phyloP scores from a whole-genome alignment of 2,113 vertebrate genomes.

The Vireo altiloquus region DNA sequence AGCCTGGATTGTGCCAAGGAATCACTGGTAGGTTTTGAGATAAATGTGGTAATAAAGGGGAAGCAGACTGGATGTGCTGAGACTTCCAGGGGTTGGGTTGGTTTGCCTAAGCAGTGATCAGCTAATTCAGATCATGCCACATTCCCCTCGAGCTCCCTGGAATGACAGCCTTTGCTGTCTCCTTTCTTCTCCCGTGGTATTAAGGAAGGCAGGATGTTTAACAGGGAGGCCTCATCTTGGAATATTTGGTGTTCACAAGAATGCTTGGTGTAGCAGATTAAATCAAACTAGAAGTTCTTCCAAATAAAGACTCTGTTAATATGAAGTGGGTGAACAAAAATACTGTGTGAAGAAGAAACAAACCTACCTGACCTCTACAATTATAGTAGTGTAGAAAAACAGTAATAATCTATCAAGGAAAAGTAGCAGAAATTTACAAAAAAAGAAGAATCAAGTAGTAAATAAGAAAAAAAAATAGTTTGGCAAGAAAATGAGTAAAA shows the following conservation, averaged over 20 bases:
- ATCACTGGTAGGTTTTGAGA: neutral
- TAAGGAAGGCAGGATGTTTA: neutral
- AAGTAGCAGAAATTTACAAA: neutral
- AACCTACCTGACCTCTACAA: neutral
- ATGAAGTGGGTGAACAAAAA: neutral
- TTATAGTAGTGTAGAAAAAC: neutral
- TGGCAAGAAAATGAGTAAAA: neutral
- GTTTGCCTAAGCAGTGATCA: neutral
- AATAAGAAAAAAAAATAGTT: neutral
- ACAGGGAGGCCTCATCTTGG: neutral
- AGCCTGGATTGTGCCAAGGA: neutral
- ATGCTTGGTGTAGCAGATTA: neutral
- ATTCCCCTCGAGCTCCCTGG: neutral
- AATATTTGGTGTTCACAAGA: neutral
- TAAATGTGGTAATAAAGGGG: neutral
- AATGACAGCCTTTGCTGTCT: neutral
- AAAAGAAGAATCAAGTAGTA: neutral
- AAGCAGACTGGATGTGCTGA: neutral
- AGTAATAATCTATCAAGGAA: neutral
- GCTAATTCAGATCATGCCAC: neutral
- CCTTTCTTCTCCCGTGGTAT: neutral
- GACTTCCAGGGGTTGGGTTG: neutral
- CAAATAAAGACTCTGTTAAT: neutral
- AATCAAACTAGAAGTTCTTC: neutral
- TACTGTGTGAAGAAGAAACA: neutral